Conservation (phyloP, 2,113 vertebrate species). For the Nipponia nippon region DNA sequence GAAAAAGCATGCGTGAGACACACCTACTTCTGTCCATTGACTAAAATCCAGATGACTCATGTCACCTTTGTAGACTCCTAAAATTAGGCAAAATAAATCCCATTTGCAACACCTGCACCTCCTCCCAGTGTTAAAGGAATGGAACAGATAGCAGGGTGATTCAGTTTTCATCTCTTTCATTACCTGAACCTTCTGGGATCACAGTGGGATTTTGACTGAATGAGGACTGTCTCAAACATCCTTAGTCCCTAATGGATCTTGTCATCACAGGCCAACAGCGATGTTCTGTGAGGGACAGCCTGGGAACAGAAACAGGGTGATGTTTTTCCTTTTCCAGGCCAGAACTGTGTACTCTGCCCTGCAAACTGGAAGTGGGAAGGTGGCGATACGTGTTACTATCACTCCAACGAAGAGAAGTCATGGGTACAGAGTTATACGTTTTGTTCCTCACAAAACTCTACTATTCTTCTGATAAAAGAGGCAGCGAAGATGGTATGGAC, state of each 20-base stretch:
- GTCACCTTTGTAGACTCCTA: not conserved
- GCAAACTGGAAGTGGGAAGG: not conserved
- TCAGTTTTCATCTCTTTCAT: not conserved
- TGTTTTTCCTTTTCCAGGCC: not conserved
- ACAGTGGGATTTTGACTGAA: not conserved
- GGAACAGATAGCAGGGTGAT: not conserved
- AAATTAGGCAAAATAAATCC: not conserved
- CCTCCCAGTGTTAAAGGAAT: not conserved
- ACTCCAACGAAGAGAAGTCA: accelerated
- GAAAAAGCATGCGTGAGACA: not conserved
- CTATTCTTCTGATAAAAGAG: not conserved
- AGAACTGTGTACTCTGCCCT: not conserved
- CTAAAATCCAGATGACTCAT: not conserved
- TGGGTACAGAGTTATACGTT: not conserved
- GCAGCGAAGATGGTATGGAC: not conserved
- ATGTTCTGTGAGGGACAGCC: not conserved
- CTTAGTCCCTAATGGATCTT: not conserved
- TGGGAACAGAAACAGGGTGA: not conserved
- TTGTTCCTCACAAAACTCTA: not conserved
- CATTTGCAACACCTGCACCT: not conserved
- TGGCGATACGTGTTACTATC: not conserved
- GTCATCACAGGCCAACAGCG: accelerated
- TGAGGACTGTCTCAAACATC: not conserved
- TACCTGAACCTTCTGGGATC: not conserved
- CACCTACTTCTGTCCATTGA: not conserved